Conservation (phyloP, 2,113 vertebrate species). For the Tragulus kanchil region DNA sequence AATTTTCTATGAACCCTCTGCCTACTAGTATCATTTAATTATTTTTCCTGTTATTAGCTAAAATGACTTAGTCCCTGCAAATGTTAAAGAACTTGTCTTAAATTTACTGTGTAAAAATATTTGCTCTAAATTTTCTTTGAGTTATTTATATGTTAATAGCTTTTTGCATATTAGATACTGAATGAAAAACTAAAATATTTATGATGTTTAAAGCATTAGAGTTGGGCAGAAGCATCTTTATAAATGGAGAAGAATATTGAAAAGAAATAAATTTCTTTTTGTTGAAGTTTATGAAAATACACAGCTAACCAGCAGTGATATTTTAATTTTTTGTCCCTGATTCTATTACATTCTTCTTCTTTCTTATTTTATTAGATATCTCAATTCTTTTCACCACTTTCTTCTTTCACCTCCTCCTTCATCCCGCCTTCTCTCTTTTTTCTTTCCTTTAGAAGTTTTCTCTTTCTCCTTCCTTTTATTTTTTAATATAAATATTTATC, state of each 20-base stretch:
- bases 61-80: constrained; percentile 21
- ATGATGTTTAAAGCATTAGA: constrained; percentile 63
- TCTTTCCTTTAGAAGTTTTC: not conserved
- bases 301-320: not conserved
- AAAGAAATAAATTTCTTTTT: constrained; percentile 71
- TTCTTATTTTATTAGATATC: not conserved
- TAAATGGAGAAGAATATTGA: constrained; percentile 59
- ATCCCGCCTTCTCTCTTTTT: not conserved
- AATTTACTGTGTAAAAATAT: constrained; percentile 71
- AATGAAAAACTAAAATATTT: constrained; percentile 64
- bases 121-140: constrained; percentile 70
- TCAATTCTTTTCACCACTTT: not conserved
- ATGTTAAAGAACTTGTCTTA: constrained; percentile 35
- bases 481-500: not conserved
- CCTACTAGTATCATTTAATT: constrained; percentile 41
- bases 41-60: not conserved
- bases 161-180: constrained; percentile 51
- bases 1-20: not conserved
- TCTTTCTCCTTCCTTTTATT: not conserved
- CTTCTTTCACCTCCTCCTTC: not conserved
- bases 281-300: constrained; percentile 42
- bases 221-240: constrained; percentile 51
- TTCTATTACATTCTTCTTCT: not conserved
- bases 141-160: constrained; percentile 66
- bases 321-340: constrained; percentile 3